Conservation (phyloP, 2,888 invertebrate species). For the Kryphioiulus occultus region DNA sequence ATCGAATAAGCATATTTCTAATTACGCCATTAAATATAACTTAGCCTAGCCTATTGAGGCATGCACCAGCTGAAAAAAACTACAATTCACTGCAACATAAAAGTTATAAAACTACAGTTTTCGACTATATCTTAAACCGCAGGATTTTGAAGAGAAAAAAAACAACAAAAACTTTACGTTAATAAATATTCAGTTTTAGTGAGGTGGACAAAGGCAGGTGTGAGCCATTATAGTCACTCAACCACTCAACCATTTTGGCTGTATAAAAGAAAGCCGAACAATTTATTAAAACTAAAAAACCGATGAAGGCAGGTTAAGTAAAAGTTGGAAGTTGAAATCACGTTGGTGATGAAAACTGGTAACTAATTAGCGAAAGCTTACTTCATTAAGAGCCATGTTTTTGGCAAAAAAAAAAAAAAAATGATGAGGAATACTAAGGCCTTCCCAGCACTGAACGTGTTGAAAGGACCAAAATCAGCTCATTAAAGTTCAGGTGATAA, state of each 20-base stretch:
- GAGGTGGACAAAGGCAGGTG: too few species aligned
- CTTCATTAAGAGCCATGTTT: not conserved
- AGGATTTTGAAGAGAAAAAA: too few species aligned
- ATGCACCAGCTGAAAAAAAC: too few species aligned
- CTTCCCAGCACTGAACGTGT: not conserved
- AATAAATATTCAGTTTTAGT: too few species aligned
- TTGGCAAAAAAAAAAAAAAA: not conserved
- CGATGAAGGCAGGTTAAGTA: not conserved
- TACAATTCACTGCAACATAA: too few species aligned
- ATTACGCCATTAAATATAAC: not conserved
- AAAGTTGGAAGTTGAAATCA: not conserved
- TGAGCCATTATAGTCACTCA: too few species aligned
- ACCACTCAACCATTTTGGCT: too few species aligned
- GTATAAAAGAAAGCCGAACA: too few species aligned
- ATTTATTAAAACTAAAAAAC: not conserved
- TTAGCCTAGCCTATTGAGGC: too few species aligned
- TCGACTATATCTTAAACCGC: too few species aligned
- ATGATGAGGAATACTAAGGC: not conserved
- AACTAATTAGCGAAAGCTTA: not conserved
- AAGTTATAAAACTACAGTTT: too few species aligned
- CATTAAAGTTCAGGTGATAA: slow-evolving; percentile 30
- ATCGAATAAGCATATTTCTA: not conserved
- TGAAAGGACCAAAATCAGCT: slow-evolving; percentile 26
- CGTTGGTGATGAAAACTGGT: not conserved
- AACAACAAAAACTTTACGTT: too few species aligned